Evolutionary conservation across 1,140 invertebrate species (phyloP), one percentile per base, ranked within the genome.

Genomic region (Mya arenaria): DNA sequence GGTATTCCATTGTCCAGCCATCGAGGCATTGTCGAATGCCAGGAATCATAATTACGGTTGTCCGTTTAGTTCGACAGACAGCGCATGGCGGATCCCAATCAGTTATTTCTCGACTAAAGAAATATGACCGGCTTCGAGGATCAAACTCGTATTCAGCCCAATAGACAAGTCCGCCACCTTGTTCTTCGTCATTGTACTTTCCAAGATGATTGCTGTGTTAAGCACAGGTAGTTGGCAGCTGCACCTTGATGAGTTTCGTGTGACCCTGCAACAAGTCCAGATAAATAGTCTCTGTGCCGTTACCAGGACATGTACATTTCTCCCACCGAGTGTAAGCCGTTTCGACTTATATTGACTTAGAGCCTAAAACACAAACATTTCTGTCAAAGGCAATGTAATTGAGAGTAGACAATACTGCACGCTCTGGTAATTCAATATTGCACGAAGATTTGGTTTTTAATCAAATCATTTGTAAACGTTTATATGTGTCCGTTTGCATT

Each of bases 21-120:
- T 55, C 32, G 34, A 58, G 52, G 39, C 81, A 83, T 10, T 25
- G 36, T 28, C 65, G 34, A 10, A 25, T 32, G 17, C 25, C 78
- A 28, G 78, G 68, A 34, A 65, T 56, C 60, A 83, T 66, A 39
- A 77, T 23, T 13, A 44, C 17, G 8, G 36, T 10, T 3, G 44
- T 13, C n/a, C 44, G 39, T 15, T 37, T n/a, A 15, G 56, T 77
- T 25, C 41, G 58, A 34, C 78, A 84, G 1, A 72, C 78, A 6
- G 78, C 83, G 56, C 83, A 84, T 1, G 83, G 80, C 28, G 78
- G 77, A 34, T 85, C 80, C 5, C 79, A 66, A n/a, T 82, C 30
- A 28, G 17, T 28, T 5, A 62, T 6, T 32, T 62, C 8, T 62
- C 36, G 15, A 15, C 4, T 13, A 15, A n/a, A 62, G n/a, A 48